A percentile compares a stretch with the other conserved stretches of the same genome.
These are phyloP conservation scores for Nothoprocta pentlandii DNA, from an alignment of 2,113 vertebrate species.

Conservation along the genomic window DNA sequence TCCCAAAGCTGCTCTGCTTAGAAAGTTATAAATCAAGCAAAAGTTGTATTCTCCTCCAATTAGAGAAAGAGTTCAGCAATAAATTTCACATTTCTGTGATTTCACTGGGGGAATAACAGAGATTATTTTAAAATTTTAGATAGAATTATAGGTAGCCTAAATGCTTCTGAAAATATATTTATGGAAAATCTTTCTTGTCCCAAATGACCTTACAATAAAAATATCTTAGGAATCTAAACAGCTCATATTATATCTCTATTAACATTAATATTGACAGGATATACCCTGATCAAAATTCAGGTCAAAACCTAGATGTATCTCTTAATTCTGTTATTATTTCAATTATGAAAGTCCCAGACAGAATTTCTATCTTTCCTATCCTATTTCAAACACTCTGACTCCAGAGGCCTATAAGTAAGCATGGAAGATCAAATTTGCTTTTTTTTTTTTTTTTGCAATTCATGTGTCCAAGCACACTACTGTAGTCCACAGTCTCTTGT, in stretches of 20 bases:
- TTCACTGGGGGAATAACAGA: background rate
- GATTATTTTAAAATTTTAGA: background rate
- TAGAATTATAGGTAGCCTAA: background rate
- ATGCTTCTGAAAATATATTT: background rate
- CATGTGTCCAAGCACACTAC: background rate
- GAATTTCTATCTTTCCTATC: background rate
- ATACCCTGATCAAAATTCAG: background rate
- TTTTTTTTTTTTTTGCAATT: fast-evolving
- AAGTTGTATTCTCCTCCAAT: background rate
- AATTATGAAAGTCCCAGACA: background rate
- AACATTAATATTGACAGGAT: background rate
- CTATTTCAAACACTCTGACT: background rate
- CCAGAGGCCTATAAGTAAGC: background rate
- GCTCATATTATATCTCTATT: background rate
- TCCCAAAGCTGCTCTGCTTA: background rate
- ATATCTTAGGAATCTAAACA: background rate
- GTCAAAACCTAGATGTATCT: background rate
- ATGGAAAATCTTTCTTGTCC: background rate
- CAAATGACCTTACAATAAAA: background rate
- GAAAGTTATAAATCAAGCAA: background rate
- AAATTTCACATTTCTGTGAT: background rate
- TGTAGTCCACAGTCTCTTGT: background rate
- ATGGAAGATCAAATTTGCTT: background rate
- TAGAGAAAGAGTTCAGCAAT: background rate
- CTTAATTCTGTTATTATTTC: background rate